These are phyloP conservation scores for Eretmochelys imbricata DNA, from an alignment of 2,113 vertebrate species.

Conservation along the genomic window DNA sequence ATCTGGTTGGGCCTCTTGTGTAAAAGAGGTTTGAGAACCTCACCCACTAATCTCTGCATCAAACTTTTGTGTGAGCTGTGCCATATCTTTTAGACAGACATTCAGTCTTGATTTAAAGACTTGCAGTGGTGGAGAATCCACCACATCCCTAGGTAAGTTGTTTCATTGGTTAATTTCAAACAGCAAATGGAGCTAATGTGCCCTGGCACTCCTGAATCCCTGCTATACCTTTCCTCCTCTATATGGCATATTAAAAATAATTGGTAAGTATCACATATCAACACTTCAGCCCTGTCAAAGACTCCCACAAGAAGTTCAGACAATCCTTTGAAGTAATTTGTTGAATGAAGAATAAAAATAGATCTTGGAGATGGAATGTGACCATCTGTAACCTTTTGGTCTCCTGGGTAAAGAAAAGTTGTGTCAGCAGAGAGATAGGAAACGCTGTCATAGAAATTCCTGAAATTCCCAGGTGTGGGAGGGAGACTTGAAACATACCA, in stretches of 20 bases:
- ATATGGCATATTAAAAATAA: neutral
- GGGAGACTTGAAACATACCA: neutral
- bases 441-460: neutral
- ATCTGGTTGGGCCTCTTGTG: neutral
- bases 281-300: neutral
- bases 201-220: neutral
- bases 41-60: accelerated
- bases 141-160: neutral
- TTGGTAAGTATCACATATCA: neutral
- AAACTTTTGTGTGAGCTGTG: neutral
- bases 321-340: neutral
- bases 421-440: neutral
- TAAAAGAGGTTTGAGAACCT: neutral
- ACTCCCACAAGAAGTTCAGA: conserved; percentile 17
- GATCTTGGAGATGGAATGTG: neutral
- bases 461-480: neutral
- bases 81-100: neutral
- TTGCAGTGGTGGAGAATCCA: neutral
- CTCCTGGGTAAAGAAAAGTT: neutral
- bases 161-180: neutral
- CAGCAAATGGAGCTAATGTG: neutral
- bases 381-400: neutral
- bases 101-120: neutral
- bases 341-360: conserved; percentile 23
- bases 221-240: neutral